Base-by-base conservation (phyloP, 2,113 vertebrate genomes). In the Hippocampus mohnikei region DNA sequence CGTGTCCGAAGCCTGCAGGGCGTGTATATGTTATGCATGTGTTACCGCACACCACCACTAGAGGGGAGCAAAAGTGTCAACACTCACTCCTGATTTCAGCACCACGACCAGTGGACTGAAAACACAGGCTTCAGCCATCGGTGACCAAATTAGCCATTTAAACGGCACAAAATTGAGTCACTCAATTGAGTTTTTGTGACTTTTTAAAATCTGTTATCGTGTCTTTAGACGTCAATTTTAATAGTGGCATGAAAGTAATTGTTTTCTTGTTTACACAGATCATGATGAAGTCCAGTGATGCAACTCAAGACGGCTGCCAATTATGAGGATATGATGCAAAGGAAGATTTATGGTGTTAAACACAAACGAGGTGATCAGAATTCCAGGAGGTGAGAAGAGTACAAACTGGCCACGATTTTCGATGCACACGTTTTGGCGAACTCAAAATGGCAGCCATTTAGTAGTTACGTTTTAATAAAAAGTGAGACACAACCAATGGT, bases 101-200 rank as follows among this genome's bases (percentile, higher is more conserved):
- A 82, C 80, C 87, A 83, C 59, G 2, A 44, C 2, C 70, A 62
- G 75, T 84, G 86, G 84, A 84, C 86, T 80, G n/a, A 80, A 52
- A 67, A 73, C 53, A 16, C 16, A 58, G 8, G 44, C 44, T 15
- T 10, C 44, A 46, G 44, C 13, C 44, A 15, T 46, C 15, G 3
- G 52, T 3, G 21, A 8, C 8, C 52, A 9, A 7, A 20, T 50
- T 50, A 21, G 18, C 16, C 5, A 1, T 50, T 50, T 16, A 15
- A 13, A 46, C 13, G 5, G 44, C 44, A 46, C 44, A 18, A 37
- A 61, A 15, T 61, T 27, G 12, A 5, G 3, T 2, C 3, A 33
- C 20, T 16, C 12, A 16, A 16, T 16, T 10, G 13, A 25, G 29
- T 37, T 37, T 37, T 37, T 37, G 33, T 37, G 33, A 37, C 33